A percentile compares a stretch with the other conserved stretches of the same genome.
Conservation (phyloP, 2,888 invertebrate species). For the Aethes cnicana region DNA sequence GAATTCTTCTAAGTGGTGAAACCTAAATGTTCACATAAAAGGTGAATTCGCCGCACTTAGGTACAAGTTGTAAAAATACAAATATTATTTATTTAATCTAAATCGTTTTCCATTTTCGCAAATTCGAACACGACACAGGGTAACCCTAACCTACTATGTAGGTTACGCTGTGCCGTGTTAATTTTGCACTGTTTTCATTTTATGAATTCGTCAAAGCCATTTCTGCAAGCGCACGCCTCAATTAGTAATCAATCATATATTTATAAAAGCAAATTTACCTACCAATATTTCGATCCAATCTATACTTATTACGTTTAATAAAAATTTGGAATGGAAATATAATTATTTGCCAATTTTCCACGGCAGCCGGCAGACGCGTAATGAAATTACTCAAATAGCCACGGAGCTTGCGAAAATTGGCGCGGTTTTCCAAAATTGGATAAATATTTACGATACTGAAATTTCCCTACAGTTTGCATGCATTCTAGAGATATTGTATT, state of each 20-base stretch:
- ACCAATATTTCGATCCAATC: slow-evolving; percentile 1
- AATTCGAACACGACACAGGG: too few relatives aligned
- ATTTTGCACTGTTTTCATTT: too few relatives aligned
- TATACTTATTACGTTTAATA: not conserved
- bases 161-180: too few relatives aligned
- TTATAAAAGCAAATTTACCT: not conserved
- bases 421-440: slow-evolving; percentile 5
- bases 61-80: not conserved
- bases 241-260: too few relatives aligned
- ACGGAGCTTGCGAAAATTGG: not conserved
- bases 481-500: too few relatives aligned
- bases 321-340: slow-evolving; percentile 5
- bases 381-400: slow-evolving; percentile 9
- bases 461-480: too few relatives aligned
- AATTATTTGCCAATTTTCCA: slow-evolving; percentile 13
- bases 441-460: slow-evolving; percentile 1
- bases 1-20: slow-evolving; percentile 1
- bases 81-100: not conserved
- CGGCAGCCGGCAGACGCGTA: slow-evolving; percentile 4
- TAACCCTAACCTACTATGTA: too few relatives aligned
- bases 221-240: too few relatives aligned
- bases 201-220: too few relatives aligned
- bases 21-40: too few relatives aligned
- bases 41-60: too few relatives aligned
- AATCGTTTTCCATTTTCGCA: too few relatives aligned